These are phyloP conservation scores for Arenicola marina DNA, from an alignment of 2,888 invertebrate genomes.

Conservation along the genomic window DNA sequence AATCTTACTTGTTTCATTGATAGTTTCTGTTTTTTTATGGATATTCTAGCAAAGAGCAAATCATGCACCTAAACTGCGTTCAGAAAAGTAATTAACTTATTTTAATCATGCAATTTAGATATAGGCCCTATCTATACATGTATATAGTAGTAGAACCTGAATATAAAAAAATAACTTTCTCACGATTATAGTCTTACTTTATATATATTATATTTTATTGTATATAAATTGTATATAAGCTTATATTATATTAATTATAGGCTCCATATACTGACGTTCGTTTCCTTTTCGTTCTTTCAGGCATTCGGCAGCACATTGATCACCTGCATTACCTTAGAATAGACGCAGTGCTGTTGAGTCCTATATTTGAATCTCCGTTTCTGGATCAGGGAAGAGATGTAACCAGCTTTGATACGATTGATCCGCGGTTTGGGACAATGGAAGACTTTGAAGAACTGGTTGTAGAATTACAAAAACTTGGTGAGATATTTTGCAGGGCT, in stretches of 20 bases:
- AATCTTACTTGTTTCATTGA: no score
- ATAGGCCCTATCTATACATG: no score
- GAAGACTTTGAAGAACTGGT: conserved; percentile 67
- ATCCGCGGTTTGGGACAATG: conserved; percentile 75
- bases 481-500: conserved; percentile 11
- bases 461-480: conserved; percentile 34
- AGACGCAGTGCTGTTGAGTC: conserved; percentile 47
- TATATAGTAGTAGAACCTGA: no score
- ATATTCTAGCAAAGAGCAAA: no score
- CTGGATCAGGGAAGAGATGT: conserved; percentile 83
- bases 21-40: no score
- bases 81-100: no score
- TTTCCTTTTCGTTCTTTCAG: conserved; percentile 30
- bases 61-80: no score
- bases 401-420: conserved; percentile 74
- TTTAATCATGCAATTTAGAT: no score
- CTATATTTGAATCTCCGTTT: conserved; percentile 39
- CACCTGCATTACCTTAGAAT: conserved; percentile 48
- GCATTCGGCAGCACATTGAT: conserved; percentile 43
- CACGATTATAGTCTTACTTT: not conserved
- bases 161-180: no score
- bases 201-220: not conserved
- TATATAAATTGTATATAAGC: no score
- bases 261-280: not conserved
- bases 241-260: conserved; percentile 1